These are phyloP conservation scores for Trichacis sp. DNA, from an alignment of 2,888 invertebrate genomes.

Conservation along the genomic window DNA sequence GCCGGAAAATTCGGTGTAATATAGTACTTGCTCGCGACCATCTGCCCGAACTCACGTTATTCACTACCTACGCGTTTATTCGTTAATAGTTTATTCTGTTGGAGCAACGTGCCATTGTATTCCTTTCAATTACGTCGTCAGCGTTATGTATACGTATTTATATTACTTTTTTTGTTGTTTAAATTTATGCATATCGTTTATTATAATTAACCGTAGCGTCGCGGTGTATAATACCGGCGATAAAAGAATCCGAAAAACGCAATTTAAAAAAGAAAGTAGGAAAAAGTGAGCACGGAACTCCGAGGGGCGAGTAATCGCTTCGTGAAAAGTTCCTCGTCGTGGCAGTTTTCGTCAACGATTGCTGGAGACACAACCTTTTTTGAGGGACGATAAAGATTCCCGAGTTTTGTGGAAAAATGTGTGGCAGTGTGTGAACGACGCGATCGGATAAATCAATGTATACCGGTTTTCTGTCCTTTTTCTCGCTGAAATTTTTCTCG, in stretches of 20 bases:
- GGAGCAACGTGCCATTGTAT: constrained; percentile 21
- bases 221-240: constrained; percentile 8
- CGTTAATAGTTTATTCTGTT: constrained; percentile 42
- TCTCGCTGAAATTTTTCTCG: constrained; percentile 1
- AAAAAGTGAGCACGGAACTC: constrained; percentile 42
- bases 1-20: no score
- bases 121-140: constrained; percentile 11
- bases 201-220: not conserved
- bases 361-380: constrained; percentile 65
- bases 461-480: constrained; percentile 4
- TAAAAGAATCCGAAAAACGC: constrained; percentile 12
- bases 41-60: constrained; percentile 55
- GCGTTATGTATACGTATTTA: constrained; percentile 10
- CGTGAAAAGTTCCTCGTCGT: no score
- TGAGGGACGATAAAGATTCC: constrained; percentile 58
- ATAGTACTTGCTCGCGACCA: constrained; percentile 59
- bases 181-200: constrained; percentile 7
- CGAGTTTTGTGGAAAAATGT: constrained; percentile 40
- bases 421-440: constrained; percentile 46
- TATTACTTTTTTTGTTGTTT: not conserved
- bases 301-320: no score
- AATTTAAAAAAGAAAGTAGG: constrained; percentile 26
- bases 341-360: constrained; percentile 52
- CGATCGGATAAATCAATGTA: constrained; percentile 13
- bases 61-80: constrained; percentile 55